Conservation (phyloP, 1,140 invertebrate genomes). For the Drosophila gunungcola region DNA sequence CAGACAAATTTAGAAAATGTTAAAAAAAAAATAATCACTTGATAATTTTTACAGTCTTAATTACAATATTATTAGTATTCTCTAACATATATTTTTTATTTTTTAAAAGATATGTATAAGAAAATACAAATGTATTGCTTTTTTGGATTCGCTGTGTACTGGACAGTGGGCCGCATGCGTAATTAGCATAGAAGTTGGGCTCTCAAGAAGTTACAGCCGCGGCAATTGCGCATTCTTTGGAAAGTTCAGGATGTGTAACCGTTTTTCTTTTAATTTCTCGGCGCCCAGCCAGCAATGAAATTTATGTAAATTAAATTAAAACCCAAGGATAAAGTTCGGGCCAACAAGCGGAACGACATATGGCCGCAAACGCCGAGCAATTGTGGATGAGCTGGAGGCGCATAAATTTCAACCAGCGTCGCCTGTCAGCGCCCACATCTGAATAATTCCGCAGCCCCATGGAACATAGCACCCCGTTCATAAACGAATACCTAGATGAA, state of each 20-base stretch:
- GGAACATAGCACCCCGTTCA: background rate
- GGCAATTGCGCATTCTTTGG: conserved; percentile 51
- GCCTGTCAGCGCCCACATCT: conserved; percentile 60
- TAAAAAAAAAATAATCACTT: too few relatives aligned
- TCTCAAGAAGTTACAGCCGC: conserved; percentile 31
- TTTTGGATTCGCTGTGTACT: conserved; percentile 4
- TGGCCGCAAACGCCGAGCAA: conserved; percentile 45
- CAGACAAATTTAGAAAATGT: too few relatives aligned
- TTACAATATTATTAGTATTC: too few relatives aligned
- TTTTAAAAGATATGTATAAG: too few relatives aligned
- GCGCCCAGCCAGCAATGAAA: conserved; percentile 72
- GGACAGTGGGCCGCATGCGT: conserved; percentile 11
- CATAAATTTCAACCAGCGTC: conserved; percentile 68
- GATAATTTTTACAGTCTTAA: too few relatives aligned
- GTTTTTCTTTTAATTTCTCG: conserved; percentile 22
- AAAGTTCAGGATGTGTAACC: conserved; percentile 19
- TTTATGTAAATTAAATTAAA: conserved; percentile 80
- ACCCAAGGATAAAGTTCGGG: conserved; percentile 45
- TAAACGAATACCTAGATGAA: background rate
- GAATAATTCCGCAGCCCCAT: background rate
- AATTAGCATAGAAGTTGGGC: conserved; percentile 66
- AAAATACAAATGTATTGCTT: background rate
- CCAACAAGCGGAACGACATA: conserved; percentile 76
- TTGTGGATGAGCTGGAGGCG: conserved; percentile 53
- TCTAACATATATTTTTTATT: too few relatives aligned